Percentiles rank a stretch among this genome's conserved stretches.
Evolutionary conservation across 2,797 vertebrate species (phyloP).

Genomic region (Spondyliosoma cantharus): DNA sequence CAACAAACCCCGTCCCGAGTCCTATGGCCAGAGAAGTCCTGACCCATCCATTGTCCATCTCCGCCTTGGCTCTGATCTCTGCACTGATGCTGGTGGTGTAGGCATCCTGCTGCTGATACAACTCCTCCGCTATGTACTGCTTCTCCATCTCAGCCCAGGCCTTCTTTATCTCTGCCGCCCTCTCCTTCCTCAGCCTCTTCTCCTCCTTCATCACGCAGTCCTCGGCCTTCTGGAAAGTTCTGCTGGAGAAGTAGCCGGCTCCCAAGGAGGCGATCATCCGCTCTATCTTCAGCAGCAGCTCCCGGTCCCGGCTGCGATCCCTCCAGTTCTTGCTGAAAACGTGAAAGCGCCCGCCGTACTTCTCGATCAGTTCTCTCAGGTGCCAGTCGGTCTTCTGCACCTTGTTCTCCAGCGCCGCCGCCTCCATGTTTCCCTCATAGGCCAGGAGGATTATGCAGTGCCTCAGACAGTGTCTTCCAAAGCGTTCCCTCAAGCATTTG

Average conservation of each 20-base stretch:
- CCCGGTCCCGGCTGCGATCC: constrained; percentile 67
- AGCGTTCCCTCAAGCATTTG: constrained; percentile 76
- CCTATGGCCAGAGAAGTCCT: constrained; percentile 79
- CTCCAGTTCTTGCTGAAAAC: constrained; percentile 82
- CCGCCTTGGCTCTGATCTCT: constrained; percentile 78
- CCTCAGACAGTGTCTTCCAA: constrained; percentile 74
- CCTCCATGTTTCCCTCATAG: constrained; percentile 71
- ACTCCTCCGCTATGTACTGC: constrained; percentile 72
- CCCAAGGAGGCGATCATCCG: constrained; percentile 73
- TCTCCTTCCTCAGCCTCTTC: constrained; percentile 75
- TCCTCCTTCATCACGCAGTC: constrained; percentile 78
- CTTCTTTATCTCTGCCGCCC: constrained; percentile 69
- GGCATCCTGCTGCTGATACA: constrained; percentile 71
- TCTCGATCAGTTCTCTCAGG: constrained; percentile 77
- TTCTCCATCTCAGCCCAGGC: constrained; percentile 74
- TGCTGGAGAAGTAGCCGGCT: constrained; percentile 74
- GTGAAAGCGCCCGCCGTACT: constrained; percentile 78
- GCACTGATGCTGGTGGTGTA: constrained; percentile 59
- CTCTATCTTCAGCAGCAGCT: constrained; percentile 82
- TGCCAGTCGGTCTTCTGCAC: constrained; percentile 77
- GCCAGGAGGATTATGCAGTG: constrained; percentile 81
- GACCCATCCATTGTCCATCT: constrained; percentile 82
- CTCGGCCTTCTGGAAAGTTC: constrained; percentile 80
- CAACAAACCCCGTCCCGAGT: constrained; percentile 73
- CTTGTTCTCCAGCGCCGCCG: constrained; percentile 58